Base-by-base conservation (phyloP, 1,140 invertebrate species). In the Tyrophagus putrescentiae region DNA sequence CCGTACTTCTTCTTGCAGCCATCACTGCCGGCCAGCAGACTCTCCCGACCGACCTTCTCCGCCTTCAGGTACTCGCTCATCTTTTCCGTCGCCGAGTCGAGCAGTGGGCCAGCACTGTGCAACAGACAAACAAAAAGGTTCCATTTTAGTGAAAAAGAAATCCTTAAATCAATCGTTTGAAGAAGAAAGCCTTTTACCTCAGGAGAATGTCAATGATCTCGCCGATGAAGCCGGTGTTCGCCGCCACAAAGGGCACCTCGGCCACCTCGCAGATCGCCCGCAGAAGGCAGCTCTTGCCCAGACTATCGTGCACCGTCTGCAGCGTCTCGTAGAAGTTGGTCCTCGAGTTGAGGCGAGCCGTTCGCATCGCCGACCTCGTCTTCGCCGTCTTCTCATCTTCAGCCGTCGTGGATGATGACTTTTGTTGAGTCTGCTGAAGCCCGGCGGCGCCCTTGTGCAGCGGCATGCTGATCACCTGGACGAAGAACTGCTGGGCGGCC, bases 261-360 rank as follows among this genome's bases (percentile, higher is more conserved):
- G 87, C 84, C 34, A 87, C 80, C 72, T 88, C 85, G 65, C 86
- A 89, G 52, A 88, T 87, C 3, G 85, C 84, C 62, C 86, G 73
- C 36, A 88, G 71, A 2, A 88, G 68, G 68, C 86, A 89, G 6
- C 84, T 83, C 68, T 81, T 84, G 1, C 85, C 86, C 21, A 60
- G 57, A 25, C 16, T 7, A 7, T 25, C 32, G 29, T 60, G 58
- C 6, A 29, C 16, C 32, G 18, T 60, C 25, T 60, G 41, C 6
- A 60, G 45, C n/a, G 58, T 48, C 28, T 58, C n/a, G 25, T 60
- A 60, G n/a, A 60, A 60, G 11, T 25, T 60, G 7, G 58, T 33
- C 57, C 58, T 53, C 16, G 58, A 53, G 7, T 13, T 60, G 7
- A 57, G 25, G 32, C 45, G 11, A 5, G 58, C 32, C 11, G n/a